These are phyloP conservation scores for Spermophilus dauricus DNA, from an alignment of 2,113 vertebrate genomes.

Conservation along the genomic window DNA sequence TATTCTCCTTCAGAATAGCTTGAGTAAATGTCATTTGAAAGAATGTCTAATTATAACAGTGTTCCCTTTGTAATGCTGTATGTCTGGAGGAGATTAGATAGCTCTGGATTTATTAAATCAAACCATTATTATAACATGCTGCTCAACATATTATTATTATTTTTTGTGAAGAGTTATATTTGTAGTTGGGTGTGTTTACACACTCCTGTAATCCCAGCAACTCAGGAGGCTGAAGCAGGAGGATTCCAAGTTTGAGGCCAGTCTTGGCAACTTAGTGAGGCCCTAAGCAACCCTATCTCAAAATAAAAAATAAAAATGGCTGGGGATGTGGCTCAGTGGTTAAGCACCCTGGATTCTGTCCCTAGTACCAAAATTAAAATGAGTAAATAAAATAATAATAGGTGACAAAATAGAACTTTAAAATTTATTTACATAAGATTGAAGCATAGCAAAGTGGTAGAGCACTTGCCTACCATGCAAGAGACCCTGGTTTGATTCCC, in stretches of 20 bases:
- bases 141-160: neutral
- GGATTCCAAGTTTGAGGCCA: too few species aligned
- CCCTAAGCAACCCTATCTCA: too few species aligned
- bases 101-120: slow-evolving; percentile 28
- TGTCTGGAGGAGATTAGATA: slow-evolving; percentile 42
- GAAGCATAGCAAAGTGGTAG: neutral
- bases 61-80: slow-evolving; percentile 10
- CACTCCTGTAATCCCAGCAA: too few species aligned
- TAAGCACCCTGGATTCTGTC: too few species aligned
- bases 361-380: too few species aligned
- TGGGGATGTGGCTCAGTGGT: too few species aligned
- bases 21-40: slow-evolving; percentile 52
- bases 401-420: slow-evolving; percentile 15
- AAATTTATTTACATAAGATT: neutral
- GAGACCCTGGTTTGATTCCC: neutral
- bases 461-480: neutral
- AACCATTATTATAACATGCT: neutral
- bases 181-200: too few species aligned
- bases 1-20: slow-evolving; percentile 6
- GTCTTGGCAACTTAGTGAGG: too few species aligned
- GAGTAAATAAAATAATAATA: too few species aligned
- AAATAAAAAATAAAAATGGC: too few species aligned
- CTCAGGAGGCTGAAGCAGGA: too few species aligned
- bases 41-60: slow-evolving; percentile 36
- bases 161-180: neutral